Evolutionary conservation across 2,113 vertebrate genomes (phyloP).

Genomic region (Chlamydotis undulata): DNA sequence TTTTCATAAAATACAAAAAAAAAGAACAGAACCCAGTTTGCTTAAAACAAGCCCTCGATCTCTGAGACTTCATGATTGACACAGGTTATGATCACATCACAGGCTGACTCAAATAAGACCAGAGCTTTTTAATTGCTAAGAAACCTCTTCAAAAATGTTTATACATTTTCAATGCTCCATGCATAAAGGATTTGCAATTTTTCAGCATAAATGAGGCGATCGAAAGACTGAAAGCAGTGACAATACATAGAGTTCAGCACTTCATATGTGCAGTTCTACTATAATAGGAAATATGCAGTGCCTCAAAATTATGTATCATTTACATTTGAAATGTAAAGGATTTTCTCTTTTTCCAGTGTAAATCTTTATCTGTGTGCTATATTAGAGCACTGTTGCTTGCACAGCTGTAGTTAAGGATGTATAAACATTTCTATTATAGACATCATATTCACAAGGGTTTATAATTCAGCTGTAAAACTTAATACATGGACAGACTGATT

Average conservation of each 20-base stretch:
- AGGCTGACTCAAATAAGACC: background rate
- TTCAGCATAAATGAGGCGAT: constrained; percentile 9
- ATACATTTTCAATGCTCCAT: background rate
- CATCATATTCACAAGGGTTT: background rate
- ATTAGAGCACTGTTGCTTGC: background rate
- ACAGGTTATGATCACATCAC: constrained; percentile 10
- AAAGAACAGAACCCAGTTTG: background rate
- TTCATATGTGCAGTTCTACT: background rate
- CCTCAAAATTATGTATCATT: background rate
- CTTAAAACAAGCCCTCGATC: background rate
- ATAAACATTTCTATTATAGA: constrained; percentile 26
- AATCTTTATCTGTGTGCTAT: background rate
- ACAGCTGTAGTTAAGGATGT: constrained; percentile 1
- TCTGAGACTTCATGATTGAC: background rate
- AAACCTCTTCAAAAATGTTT: constrained; percentile 47
- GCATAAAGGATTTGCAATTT: constrained; percentile 38
- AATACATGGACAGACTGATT: background rate
- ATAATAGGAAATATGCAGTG: background rate
- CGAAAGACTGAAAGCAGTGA: background rate
- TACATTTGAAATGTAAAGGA: background rate
- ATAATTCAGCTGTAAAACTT: constrained; percentile 4
- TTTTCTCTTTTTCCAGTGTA: constrained; percentile 5
- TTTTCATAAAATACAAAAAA: background rate
- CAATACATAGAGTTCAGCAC: background rate
- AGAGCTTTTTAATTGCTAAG: background rate